phyloP scores from a whole-genome alignment of 2,113 vertebrate species.

The Hucho hucho region DNA sequence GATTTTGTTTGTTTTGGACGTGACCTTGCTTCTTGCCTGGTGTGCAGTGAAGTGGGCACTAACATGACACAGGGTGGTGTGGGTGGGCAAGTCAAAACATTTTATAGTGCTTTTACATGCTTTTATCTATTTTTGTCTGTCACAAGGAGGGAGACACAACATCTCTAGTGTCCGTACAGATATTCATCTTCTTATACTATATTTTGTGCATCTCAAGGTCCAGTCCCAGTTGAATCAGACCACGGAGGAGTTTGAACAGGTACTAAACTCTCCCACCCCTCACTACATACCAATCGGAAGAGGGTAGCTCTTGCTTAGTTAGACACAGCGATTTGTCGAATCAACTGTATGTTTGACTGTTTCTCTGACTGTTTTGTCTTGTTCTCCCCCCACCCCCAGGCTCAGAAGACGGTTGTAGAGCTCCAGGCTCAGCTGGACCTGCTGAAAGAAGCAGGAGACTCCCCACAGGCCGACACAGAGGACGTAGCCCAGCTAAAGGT shows the following conservation, averaged over 20 bases:
- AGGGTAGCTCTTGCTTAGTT: no score
- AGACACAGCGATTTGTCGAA: background rate
- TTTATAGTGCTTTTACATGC: background rate
- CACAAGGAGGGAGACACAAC: background rate
- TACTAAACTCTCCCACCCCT: slow-evolving; percentile 35
- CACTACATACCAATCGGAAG: background rate
- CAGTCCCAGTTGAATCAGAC: slow-evolving; percentile 77
- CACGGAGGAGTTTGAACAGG: slow-evolving; percentile 80
- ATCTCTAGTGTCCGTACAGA: background rate
- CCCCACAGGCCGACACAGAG: slow-evolving; percentile 65
- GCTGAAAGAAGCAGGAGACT: slow-evolving; percentile 68
- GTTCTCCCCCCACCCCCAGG: slow-evolving; percentile 67
- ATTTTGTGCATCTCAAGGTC: slow-evolving; percentile 61
- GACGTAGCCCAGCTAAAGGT: slow-evolving; percentile 85
- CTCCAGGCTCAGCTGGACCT: slow-evolving; percentile 86
- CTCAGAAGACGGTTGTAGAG: slow-evolving; percentile 71
- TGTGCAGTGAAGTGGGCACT: slow-evolving; percentile 24
- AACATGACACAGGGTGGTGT: slow-evolving; percentile 38
- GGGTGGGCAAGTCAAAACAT: slow-evolving; percentile 22
- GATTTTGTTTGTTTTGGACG: background rate
- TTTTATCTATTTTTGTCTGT: slow-evolving; percentile 3
- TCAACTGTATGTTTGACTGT: slow-evolving; percentile 1
- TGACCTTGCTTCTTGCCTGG: slow-evolving; percentile 1
- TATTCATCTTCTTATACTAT: no score
- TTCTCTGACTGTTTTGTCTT: background rate